phyloP scores from a whole-genome alignment of 53 echinoderm and acorn worm genomes.

The Henricia sp. region DNA sequence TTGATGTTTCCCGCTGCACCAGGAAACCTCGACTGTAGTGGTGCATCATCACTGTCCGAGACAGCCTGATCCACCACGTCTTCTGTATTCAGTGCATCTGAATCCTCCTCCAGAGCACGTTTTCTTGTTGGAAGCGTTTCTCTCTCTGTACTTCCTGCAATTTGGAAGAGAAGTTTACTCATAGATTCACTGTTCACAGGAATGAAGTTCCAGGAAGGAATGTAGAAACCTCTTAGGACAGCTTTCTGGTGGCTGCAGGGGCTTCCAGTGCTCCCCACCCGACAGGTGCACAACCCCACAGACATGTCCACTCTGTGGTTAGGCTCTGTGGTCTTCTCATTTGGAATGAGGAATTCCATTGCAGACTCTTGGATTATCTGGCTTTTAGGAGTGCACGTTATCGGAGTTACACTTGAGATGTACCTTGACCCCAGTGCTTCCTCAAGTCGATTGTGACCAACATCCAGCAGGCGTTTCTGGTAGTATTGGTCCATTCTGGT shows the following conservation, averaged over 20 bases:
- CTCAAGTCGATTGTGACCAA: slow-evolving; percentile 56
- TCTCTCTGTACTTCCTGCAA: neutral
- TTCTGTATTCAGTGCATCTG: neutral
- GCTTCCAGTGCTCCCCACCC: slow-evolving; percentile 36
- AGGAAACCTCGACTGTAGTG: slow-evolving; percentile 12
- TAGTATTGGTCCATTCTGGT: slow-evolving; percentile 60
- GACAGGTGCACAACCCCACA: slow-evolving; percentile 74
- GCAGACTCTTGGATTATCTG: slow-evolving; percentile 40
- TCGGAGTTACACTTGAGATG: slow-evolving; percentile 3
- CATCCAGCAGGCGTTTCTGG: slow-evolving; percentile 63
- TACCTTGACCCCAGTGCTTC: slow-evolving; percentile 50
- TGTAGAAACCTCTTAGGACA: slow-evolving; percentile 62
- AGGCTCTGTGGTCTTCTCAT: slow-evolving; percentile 24
- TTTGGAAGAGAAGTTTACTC: slow-evolving; percentile 40
- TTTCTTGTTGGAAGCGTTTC: neutral
- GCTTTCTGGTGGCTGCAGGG: slow-evolving; percentile 79
- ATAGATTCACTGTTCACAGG: slow-evolving; percentile 28
- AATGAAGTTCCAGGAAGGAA: slow-evolving; percentile 63
- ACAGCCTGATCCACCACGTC: neutral
- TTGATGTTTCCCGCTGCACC: neutral
- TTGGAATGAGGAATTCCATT: slow-evolving; percentile 48
- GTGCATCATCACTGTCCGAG: slow-evolving; percentile 8
- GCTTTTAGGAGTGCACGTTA: slow-evolving; percentile 10
- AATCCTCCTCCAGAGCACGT: slow-evolving; percentile 24
- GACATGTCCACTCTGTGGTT: slow-evolving; percentile 60